These are phyloP conservation scores for Tenrec ecaudatus DNA, from an alignment of 2,113 vertebrate species.

Conservation along the genomic window DNA sequence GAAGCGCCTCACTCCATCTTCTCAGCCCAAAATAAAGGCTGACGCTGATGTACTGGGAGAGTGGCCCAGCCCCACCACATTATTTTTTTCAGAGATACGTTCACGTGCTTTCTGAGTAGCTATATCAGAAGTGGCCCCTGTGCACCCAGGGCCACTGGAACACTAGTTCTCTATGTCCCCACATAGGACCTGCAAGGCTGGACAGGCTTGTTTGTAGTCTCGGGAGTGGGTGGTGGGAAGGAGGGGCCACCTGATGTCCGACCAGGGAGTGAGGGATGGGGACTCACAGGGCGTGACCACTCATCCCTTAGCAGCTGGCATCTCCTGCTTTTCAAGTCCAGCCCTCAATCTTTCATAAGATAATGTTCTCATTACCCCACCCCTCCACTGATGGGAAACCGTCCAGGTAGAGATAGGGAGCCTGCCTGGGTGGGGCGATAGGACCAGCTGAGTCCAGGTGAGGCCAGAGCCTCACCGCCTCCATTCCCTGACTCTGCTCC, in stretches of 20 bases:
- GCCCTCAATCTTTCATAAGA: background rate
- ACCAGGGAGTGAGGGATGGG: no score
- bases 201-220: no score
- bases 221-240: background rate
- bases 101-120: background rate
- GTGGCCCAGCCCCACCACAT: no score
- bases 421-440: background rate
- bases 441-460: no score
- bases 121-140: background rate
- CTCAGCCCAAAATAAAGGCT: no score
- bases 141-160: background rate
- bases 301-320: background rate
- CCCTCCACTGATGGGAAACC: no score
- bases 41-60: no score
- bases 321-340: rapidly evolving
- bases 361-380: no score
- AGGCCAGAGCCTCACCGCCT: background rate
- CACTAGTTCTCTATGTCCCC: background rate
- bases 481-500: background rate
- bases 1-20: no score
- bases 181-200: no score
- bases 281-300: background rate
- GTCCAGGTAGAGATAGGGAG: background rate
- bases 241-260: no score
- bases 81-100: no score